phyloP scores from a whole-genome alignment of 2,797 vertebrate species.

The Babyrousa celebensis region DNA sequence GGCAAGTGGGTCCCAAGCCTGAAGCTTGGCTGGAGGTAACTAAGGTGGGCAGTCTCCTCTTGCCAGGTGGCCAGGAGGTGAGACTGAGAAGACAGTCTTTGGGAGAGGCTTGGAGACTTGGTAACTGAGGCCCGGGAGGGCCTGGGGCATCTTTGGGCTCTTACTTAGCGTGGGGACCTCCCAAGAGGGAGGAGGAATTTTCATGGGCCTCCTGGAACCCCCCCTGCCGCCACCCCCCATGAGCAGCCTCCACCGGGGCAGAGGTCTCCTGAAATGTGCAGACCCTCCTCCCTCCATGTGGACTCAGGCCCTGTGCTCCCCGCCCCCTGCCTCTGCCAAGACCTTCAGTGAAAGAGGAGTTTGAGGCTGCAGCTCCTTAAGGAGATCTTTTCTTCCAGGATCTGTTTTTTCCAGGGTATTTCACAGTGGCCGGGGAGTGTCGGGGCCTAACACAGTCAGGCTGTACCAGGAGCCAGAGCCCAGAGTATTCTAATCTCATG shows the following conservation, averaged over 20 bases:
- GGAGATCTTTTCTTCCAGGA: constrained; percentile 86
- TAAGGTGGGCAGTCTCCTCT: background rate
- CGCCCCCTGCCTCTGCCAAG: background rate
- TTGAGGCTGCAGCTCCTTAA: constrained; percentile 75
- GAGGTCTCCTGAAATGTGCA: background rate
- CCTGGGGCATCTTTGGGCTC: background rate
- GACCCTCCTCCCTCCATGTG: background rate
- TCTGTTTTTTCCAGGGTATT: constrained; percentile 87
- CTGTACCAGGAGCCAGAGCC: constrained; percentile 92
- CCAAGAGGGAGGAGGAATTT: background rate
- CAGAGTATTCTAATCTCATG: constrained; percentile 93
- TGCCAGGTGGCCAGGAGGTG: background rate
- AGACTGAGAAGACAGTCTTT: background rate
- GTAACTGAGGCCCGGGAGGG: background rate
- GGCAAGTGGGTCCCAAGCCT: constrained; percentile 26
- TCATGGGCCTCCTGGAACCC: background rate
- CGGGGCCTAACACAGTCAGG: constrained; percentile 91
- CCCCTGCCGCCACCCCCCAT: too few relatives aligned
- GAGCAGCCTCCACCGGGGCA: background rate
- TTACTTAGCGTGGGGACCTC: background rate
- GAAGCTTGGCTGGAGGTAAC: constrained; percentile 57
- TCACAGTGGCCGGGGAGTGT: constrained; percentile 88
- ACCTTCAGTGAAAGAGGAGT: constrained; percentile 51
- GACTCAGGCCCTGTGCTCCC: background rate
- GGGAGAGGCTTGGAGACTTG: background rate